Percentiles rank a stretch among this genome's conserved stretches.
These are phyloP conservation scores for Lordiphosa andalusiaca DNA, from an alignment of 2,888 invertebrate genomes.

Conservation along the genomic window DNA sequence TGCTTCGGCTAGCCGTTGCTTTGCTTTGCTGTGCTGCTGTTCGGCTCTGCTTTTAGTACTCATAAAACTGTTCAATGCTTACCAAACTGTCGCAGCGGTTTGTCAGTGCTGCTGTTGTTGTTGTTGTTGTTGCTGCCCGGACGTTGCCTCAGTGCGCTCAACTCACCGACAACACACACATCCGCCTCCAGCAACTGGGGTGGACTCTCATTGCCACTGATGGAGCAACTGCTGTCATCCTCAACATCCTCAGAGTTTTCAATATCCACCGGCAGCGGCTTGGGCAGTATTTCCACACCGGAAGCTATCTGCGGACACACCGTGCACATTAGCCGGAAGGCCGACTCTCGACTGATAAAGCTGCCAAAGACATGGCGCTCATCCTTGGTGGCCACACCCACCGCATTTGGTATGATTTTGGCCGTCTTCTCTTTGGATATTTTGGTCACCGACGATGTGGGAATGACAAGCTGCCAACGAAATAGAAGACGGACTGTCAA, in stretches of 20 bases:
- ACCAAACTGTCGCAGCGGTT: slow-evolving; percentile 63
- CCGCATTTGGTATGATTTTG: slow-evolving; percentile 95
- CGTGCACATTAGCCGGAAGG: slow-evolving; percentile 91
- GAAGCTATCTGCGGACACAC: slow-evolving; percentile 86
- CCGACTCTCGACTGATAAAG: slow-evolving; percentile 92
- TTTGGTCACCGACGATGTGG: slow-evolving; percentile 90
- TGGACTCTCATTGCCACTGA: slow-evolving; percentile 82
- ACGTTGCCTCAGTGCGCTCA: slow-evolving; percentile 30
- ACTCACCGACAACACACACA: not conserved
- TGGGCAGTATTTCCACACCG: slow-evolving; percentile 73
- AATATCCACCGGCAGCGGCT: slow-evolving; percentile 68
- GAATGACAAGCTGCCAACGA: slow-evolving; percentile 88
- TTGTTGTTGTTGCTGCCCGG: not conserved
- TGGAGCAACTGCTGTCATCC: slow-evolving; percentile 82
- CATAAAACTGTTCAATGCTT: slow-evolving; percentile 5
- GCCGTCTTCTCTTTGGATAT: slow-evolving; percentile 97
- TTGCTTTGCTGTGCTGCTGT: too few relatives aligned
- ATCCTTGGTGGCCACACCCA: slow-evolving; percentile 89
- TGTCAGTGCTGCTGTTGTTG: slow-evolving; percentile 30
- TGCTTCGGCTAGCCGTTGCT: too few relatives aligned
- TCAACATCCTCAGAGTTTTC: slow-evolving; percentile 80
- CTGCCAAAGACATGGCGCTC: slow-evolving; percentile 95
- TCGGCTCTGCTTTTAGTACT: too few relatives aligned
- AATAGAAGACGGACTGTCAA: too few relatives aligned
- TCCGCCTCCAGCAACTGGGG: slow-evolving; percentile 45